phyloP scores from a whole-genome alignment of 2,113 vertebrate species.

The Plecotus auritus region DNA sequence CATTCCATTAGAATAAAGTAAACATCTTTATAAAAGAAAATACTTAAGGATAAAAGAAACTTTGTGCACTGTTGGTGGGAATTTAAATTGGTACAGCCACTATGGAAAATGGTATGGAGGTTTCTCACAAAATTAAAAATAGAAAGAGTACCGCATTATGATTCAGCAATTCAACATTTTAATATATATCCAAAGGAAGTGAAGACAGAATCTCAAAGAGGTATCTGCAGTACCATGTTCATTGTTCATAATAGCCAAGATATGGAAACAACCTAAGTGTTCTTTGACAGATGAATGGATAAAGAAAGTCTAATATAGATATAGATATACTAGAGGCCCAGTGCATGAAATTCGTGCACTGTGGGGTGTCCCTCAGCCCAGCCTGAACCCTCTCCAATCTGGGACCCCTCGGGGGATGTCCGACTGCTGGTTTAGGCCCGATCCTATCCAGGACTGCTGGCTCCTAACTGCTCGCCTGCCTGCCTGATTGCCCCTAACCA shows the following conservation, averaged over 20 bases:
- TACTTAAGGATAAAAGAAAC: neutral
- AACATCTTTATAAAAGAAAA: neutral
- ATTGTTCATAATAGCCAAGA: neutral
- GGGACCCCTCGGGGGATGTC: too few species aligned
- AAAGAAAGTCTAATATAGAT: neutral
- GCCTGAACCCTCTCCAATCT: too few species aligned
- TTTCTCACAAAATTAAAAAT: neutral
- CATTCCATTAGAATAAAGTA: neutral
- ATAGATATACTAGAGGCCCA: too few species aligned
- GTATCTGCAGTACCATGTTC: neutral
- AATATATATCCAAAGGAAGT: neutral
- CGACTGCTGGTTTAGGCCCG: too few species aligned
- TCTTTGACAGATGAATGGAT: neutral
- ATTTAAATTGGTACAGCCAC: neutral
- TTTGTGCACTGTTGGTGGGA: neutral
- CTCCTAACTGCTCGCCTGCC: too few species aligned
- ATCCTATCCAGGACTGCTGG: too few species aligned
- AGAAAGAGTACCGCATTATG: neutral
- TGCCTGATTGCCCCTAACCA: too few species aligned
- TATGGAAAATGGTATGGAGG: neutral
- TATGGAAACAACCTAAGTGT: neutral
- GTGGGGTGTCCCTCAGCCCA: too few species aligned
- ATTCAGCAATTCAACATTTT: neutral
- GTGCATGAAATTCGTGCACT: too few species aligned
- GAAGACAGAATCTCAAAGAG: neutral